phyloP scores from a whole-genome alignment of 2,888 invertebrate genomes.

The Harmothoe impar region DNA sequence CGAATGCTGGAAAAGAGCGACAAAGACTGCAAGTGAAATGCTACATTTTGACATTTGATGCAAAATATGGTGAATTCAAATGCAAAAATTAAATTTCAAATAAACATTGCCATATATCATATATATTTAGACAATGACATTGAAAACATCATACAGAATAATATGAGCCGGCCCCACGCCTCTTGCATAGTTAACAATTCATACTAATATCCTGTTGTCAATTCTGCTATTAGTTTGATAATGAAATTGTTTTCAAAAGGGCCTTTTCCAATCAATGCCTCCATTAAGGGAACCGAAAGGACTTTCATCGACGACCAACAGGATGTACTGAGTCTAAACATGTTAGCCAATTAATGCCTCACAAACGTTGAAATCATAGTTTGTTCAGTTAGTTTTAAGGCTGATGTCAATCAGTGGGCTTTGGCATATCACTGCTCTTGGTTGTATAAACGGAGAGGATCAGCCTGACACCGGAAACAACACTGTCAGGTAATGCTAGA shows the following conservation, averaged over 20 bases:
- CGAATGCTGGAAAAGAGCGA: slow-evolving; percentile 44
- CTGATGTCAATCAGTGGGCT: too few species aligned
- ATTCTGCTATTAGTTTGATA: background rate
- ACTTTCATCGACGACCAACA: background rate
- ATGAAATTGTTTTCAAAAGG: background rate
- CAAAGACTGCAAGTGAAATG: slow-evolving; percentile 51
- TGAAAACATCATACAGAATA: background rate
- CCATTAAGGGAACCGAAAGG: background rate
- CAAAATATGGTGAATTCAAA: background rate
- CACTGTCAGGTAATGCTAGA: too few species aligned
- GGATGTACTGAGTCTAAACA: background rate
- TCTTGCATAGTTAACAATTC: background rate
- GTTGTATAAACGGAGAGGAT: too few species aligned
- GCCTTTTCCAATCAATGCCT: background rate
- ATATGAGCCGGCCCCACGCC: slow-evolving; percentile 28
- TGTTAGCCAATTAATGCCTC: too few species aligned
- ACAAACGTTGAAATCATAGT: too few species aligned
- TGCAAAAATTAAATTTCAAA: slow-evolving; percentile 1
- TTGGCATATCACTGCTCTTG: too few species aligned
- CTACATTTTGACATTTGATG: slow-evolving; percentile 40
- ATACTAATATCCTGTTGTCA: background rate
- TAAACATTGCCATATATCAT: slow-evolving; percentile 3
- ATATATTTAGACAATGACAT: slow-evolving; percentile 39
- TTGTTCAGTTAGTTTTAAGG: too few species aligned
- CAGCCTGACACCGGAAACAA: too few species aligned